Conservation (phyloP, 1,140 invertebrate genomes). For the Drosophila dunni region DNA sequence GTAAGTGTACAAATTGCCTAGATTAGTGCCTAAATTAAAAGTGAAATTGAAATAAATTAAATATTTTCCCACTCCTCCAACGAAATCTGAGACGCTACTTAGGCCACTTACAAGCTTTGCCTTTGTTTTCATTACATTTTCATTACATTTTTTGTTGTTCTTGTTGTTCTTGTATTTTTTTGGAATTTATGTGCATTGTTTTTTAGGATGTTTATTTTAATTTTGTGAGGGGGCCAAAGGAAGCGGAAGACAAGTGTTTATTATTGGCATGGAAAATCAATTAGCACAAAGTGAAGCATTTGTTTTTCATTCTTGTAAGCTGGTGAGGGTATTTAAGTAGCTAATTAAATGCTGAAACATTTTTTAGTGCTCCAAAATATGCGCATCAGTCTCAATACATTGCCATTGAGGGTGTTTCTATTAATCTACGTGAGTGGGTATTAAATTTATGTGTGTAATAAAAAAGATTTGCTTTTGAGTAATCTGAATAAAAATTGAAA, state of each 20-base stretch:
- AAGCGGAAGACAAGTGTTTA: conserved; percentile 55
- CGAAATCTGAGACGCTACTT: conserved; percentile 25
- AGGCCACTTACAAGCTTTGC: conserved; percentile 7
- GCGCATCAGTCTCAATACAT: conserved; percentile 22
- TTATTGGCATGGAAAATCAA: conserved; percentile 72
- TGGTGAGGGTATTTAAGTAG: conserved; percentile 36
- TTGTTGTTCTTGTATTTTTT: conserved; percentile 13
- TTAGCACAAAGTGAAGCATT: conserved; percentile 53
- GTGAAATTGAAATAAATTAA: conserved; percentile 83
- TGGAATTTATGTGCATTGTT: conserved; percentile 26
- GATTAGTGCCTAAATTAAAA: conserved; percentile 83
- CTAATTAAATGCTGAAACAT: conserved; percentile 48
- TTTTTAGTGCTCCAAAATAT: conserved; percentile 33
- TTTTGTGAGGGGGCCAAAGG: neutral
- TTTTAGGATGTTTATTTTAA: neutral
- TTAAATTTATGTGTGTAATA: neutral
- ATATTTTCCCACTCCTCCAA: conserved; percentile 62
- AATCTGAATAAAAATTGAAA: too few relatives aligned
- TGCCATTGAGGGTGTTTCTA: neutral
- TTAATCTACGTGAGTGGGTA: neutral
- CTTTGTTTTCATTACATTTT: conserved; percentile 33
- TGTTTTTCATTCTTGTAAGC: conserved; percentile 1
- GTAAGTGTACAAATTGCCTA: conserved; percentile 82
- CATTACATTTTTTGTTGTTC: neutral
- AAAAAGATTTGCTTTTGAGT: neutral